Conservation (phyloP, 2,888 invertebrate species). For the Adelognathus sp. region DNA sequence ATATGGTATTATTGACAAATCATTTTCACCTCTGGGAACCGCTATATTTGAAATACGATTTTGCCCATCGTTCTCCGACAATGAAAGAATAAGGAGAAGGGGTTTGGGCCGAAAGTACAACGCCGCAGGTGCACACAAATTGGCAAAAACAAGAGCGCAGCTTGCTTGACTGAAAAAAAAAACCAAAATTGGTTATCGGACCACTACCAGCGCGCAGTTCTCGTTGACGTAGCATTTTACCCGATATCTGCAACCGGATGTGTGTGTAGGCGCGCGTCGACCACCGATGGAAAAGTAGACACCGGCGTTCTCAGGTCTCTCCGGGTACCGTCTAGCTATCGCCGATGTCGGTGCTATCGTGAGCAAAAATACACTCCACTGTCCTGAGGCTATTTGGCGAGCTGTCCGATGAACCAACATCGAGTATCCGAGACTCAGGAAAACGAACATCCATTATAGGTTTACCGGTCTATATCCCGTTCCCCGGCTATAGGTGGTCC, state of each 20-base stretch:
- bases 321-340: background rate
- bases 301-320: background rate
- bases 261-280: constrained; percentile 27
- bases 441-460: constrained; percentile 58
- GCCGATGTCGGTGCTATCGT: constrained; percentile 29
- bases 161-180: background rate
- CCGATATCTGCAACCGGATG: constrained; percentile 44
- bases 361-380: constrained; percentile 54
- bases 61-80: background rate
- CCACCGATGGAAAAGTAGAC: constrained; percentile 32
- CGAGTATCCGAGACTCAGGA: constrained; percentile 49
- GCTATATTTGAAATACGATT: background rate
- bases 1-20: no score
- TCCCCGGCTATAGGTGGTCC: background rate
- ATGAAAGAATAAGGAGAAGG: no score
- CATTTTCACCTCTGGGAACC: no score
- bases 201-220: constrained; percentile 16
- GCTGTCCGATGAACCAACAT: constrained; percentile 66
- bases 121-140: background rate
- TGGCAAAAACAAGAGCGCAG: background rate
- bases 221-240: constrained; percentile 37
- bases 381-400: constrained; percentile 64
- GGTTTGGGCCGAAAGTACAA: no score
- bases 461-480: constrained; percentile 36
- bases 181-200: constrained; percentile 12